Evolutionary conservation across 2,888 invertebrate genomes (phyloP), one percentile per base, ranked within the genome.

Genomic region (Agonum fuliginosum): DNA sequence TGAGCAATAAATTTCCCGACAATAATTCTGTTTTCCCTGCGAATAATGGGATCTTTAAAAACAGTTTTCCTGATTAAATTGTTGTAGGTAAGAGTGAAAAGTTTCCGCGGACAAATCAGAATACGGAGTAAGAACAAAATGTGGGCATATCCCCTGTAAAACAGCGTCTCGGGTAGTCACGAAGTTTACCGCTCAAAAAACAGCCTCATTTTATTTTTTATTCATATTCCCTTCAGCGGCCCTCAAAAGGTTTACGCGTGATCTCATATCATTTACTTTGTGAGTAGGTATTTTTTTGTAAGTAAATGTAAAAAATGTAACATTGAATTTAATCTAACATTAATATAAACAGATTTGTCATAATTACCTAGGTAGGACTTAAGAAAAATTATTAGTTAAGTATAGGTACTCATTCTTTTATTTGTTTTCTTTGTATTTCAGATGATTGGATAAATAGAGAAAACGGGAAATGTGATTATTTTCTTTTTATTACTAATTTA

Each of bases 141-240:
- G 75, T 67, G 34, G 34, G 67, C 41, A 74, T 43, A 65, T 74
- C 65, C 74, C 20, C 17, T 75, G 75, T 75, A 75, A 67, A 67
- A 62, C 48, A 34, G 73, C 58, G 73, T 62, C 51, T 30, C n/a
- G 48, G 51, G 34, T 30, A 71, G 71, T 43, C 62, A 74, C 74
- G 74, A 74, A 74, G 74, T 65, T 74, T 74, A 74, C 74, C 75
- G 75, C 75, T 75, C 75, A 67, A 75, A 75, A 75, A 67, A 75
- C 62, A 30, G 75, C 75, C 75, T 75, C 75, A 48, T 67, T 75
- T 75, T 75, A 75, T 75, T 75, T 75, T 75, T 75, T 75, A 75
- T 75, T 75, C 75, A 75, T 75, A 73, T 75, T 75, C 67, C 14
- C 8, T 14, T 27, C 75, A 67, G 75, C 14, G 75, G 20, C 34